Evolutionary conservation across 2,113 vertebrate genomes (phyloP).

Genomic region (Sorex fumeus): DNA sequence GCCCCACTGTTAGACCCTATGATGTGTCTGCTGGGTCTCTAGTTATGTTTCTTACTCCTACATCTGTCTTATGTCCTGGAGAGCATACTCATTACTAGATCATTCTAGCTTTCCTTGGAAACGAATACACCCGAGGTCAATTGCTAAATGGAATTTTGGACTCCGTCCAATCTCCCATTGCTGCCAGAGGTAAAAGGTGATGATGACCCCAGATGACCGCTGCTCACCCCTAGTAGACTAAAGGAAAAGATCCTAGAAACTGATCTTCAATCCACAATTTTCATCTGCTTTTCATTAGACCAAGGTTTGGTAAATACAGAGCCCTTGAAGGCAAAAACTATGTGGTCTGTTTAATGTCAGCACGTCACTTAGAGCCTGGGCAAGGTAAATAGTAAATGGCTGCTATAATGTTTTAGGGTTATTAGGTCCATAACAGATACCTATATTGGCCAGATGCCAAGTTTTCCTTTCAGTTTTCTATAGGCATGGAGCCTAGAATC

Average conservation of each 20-base stretch:
- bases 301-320: not conserved
- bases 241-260: not conserved
- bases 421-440: not conserved
- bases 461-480: not conserved
- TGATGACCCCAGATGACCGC: not conserved
- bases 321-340: not conserved
- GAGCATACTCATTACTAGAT: not conserved
- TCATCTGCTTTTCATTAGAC: not conserved
- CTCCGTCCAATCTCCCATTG: not conserved
- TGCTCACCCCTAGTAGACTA: not conserved
- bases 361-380: not conserved
- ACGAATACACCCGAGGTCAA: not conserved
- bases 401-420: not conserved
- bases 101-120: not conserved
- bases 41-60: not conserved
- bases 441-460: not conserved
- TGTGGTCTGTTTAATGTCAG: not conserved
- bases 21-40: not conserved
- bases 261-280: not conserved
- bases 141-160: not conserved
- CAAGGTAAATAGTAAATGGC: not conserved
- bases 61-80: not conserved
- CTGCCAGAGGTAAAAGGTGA: not conserved
- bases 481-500: not conserved
- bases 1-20: no score